These are phyloP conservation scores for Macrophya annulata DNA, from an alignment of 2,888 invertebrate species.

Conservation along the genomic window DNA sequence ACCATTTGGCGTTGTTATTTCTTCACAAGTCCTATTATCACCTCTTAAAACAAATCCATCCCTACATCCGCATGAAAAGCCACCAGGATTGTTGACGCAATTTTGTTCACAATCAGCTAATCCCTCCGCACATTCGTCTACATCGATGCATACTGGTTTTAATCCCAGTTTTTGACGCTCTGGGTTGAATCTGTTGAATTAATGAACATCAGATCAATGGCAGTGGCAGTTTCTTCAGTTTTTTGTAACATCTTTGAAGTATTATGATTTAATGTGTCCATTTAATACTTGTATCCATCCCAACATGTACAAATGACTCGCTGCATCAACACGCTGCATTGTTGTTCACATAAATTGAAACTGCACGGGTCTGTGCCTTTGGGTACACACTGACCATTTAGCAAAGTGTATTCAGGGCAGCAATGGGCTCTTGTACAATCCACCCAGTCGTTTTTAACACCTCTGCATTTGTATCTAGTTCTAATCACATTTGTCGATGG, in stretches of 20 bases:
- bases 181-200: slow-evolving; percentile 78
- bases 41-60: slow-evolving; percentile 81
- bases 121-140: slow-evolving; percentile 82
- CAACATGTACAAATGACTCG: slow-evolving; percentile 85
- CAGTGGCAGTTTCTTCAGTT: neutral
- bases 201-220: neutral
- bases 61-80: slow-evolving; percentile 83
- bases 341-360: slow-evolving; percentile 85
- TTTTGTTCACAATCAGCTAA: slow-evolving; percentile 85
- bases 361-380: slow-evolving; percentile 84
- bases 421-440: slow-evolving; percentile 85
- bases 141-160: slow-evolving; percentile 84
- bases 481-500: slow-evolving; percentile 84
- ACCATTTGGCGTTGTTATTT: slow-evolving; percentile 55
- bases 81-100: slow-evolving; percentile 84
- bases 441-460: slow-evolving; percentile 82
- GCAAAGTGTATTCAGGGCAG: slow-evolving; percentile 84
- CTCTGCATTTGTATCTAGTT: slow-evolving; percentile 83
- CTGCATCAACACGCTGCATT: slow-evolving; percentile 84
- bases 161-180: slow-evolving; percentile 82
- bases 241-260: neutral
- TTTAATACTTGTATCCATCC: slow-evolving; percentile 81
- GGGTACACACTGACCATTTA: slow-evolving; percentile 84
- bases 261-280: neutral
- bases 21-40: slow-evolving; percentile 83